Base-by-base conservation (phyloP, 2,888 invertebrate species). In the Chymomyza fuscimana region DNA sequence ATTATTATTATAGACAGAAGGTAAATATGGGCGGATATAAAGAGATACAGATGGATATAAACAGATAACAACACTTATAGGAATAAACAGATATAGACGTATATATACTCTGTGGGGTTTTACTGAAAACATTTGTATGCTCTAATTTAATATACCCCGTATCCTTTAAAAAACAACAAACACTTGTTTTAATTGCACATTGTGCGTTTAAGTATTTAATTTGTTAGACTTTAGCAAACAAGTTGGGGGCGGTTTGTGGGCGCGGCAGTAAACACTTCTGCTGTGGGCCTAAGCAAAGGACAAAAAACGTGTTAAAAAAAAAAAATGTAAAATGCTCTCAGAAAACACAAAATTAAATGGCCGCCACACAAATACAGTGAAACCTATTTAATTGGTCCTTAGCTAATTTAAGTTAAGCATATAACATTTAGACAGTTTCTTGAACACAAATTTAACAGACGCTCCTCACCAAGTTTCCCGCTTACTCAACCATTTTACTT, bases 141-240 rank as follows among this genome's bases (percentile, higher is more conserved):
- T 25, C 4, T 4, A 25, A 25, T 25, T 25, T 25, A 3, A 25
- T 25, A 3, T 25, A 25, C 25, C 4, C 25, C 25, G 4, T 25
- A 25, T 25, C 25, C 25, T 25, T 25, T 25, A 5, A 46, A 46
- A 10, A 46, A 12, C 40, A 46, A 46, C 12, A 46, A 46, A 46
- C 7, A 36, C 36, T 46, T 46, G 40, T 51, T 67, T 69, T 54
- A 80, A 74, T 80, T 70, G 74, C 63, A 52, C 22, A 36, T 29
- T 60, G 40, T 58, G 32, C 16, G 59, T 68, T 69, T 67, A 60
- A 70, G 61, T 63, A 76, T 74, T 79, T 83, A 76, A 80, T 79
- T 79, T 79, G 74, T 74, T 81, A 81, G 68, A 73, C 69, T 78
- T 72, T 65, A 70, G 46, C 82, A 82, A 74, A 78, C 70, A 65